Evolutionary conservation across 2,888 invertebrate genomes (phyloP).

Genomic region (Phaedon cochleariae): DNA sequence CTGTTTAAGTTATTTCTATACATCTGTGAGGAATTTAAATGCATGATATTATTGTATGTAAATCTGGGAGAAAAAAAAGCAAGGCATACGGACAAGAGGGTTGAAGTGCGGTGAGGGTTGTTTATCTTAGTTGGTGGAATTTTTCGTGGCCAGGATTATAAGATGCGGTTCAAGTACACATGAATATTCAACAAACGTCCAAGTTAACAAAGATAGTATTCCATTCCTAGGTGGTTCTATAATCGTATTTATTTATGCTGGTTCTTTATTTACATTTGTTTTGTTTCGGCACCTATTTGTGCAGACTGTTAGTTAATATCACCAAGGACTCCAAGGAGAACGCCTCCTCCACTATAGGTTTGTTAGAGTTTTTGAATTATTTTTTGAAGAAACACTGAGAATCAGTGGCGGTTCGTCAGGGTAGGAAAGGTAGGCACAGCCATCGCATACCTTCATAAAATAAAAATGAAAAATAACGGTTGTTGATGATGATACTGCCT

Average conservation of each 20-base stretch:
- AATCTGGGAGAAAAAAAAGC: constrained; percentile 27
- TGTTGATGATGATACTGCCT: no score
- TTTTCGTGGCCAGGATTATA: constrained; percentile 32
- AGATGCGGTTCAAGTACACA: constrained; percentile 23
- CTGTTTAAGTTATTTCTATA: constrained; percentile 45
- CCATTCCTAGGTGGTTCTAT: neutral
- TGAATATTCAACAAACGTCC: constrained; percentile 1
- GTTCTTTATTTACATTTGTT: neutral
- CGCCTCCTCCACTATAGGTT: no score
- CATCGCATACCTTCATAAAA: no score
- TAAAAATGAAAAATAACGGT: no score
- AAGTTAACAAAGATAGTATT: neutral
- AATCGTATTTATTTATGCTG: no score
- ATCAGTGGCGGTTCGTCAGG: no score
- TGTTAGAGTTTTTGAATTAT: no score
- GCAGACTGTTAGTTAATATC: neutral
- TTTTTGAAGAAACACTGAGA: no score
- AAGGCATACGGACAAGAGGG: constrained; percentile 13
- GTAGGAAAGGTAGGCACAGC: no score
- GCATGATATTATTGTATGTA: constrained; percentile 44
- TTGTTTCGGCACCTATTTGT: neutral
- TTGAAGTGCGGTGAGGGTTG: constrained; percentile 27
- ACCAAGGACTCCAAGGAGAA: no score
- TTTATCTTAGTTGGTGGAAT: constrained; percentile 29
- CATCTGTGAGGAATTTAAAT: constrained; percentile 42